phyloP scores from a whole-genome alignment of 2,888 invertebrate genomes.

The Mythimna pallens region DNA sequence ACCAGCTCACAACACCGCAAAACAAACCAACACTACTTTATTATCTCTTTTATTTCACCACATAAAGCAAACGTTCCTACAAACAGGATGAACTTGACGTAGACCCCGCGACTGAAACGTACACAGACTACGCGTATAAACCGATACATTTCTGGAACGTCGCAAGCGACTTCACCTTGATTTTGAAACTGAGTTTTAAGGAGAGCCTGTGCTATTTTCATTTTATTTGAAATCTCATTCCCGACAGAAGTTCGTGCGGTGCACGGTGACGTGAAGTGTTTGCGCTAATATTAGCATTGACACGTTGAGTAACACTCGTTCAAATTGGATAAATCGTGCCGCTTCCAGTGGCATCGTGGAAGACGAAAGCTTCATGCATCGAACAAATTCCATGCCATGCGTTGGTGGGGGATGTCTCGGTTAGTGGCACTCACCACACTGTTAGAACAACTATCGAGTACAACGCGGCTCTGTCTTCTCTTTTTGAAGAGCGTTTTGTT shows the following conservation, averaged over 20 bases:
- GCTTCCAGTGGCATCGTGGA: conserved; percentile 65
- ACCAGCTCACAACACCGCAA: conserved; percentile 63
- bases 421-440: conserved; percentile 90
- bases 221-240: conserved; percentile 84
- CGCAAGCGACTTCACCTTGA: conserved; percentile 88
- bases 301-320: conserved; percentile 63
- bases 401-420: conserved; percentile 65
- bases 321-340: conserved; percentile 63
- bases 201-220: conserved; percentile 87
- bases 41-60: conserved; percentile 72
- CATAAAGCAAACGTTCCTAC: conserved; percentile 67
- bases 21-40: conserved; percentile 69
- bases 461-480: conserved; percentile 75
- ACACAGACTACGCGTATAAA: conserved; percentile 79
- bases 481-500: conserved; percentile 76
- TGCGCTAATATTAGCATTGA: conserved; percentile 79
- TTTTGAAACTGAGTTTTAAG: conserved; percentile 88
- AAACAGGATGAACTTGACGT: conserved; percentile 79
- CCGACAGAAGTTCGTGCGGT: conserved; percentile 86
- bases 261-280: conserved; percentile 75
- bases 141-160: conserved; percentile 85
- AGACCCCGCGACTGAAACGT: conserved; percentile 74
- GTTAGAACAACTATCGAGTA: conserved; percentile 81
- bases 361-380: conserved; percentile 78
- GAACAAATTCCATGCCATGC: conserved; percentile 79